Evolutionary conservation across 2,797 vertebrate genomes (phyloP).

Genomic region (Eidolon dupreanum): DNA sequence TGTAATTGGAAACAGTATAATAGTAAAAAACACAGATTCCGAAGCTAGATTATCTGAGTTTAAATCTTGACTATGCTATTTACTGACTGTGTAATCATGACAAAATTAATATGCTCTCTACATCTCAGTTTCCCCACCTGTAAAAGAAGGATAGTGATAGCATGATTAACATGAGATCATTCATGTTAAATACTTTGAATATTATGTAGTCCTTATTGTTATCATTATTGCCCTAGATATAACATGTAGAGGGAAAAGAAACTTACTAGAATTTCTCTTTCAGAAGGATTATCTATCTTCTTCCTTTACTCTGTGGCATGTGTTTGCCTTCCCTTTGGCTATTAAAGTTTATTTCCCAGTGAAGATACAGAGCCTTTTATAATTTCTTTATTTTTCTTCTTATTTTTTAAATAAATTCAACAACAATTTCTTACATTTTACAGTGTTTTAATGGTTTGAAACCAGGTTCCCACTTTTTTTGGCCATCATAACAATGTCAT

Average conservation of each 20-base stretch:
- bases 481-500: background rate
- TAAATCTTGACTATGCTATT: background rate
- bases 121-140: background rate
- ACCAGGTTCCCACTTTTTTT: background rate
- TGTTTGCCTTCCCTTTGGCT: background rate
- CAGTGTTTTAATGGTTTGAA: background rate
- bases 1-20: background rate
- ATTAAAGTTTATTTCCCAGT: background rate
- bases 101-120: background rate
- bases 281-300: background rate
- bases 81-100: background rate
- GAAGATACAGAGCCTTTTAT: background rate
- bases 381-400: background rate
- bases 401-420: background rate
- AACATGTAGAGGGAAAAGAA: background rate
- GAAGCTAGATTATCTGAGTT: background rate
- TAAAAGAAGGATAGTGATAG: background rate
- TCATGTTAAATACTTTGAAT: background rate
- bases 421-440: background rate
- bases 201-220: background rate
- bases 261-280: background rate
- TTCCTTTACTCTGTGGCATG: background rate
- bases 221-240: background rate
- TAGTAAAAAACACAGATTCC: background rate
- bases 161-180: background rate